phyloP scores from a whole-genome alignment of 2,113 vertebrate species.

The Collichthys lucidus region DNA sequence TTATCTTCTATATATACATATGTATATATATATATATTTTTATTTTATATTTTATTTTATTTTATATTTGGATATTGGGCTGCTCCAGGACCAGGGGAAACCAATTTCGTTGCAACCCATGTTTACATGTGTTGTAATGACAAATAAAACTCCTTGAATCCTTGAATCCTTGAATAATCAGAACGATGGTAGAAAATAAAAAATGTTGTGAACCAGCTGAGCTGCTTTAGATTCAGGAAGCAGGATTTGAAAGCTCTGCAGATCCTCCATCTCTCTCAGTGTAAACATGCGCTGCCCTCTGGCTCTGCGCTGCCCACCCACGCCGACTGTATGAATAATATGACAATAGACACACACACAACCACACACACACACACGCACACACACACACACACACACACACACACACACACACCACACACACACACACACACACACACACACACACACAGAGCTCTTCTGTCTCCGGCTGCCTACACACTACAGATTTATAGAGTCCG shows the following conservation, averaged over 20 bases:
- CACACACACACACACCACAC: too few species aligned
- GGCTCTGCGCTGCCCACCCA: conserved; percentile 54
- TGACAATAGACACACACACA: conserved; percentile 47
- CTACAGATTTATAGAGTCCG: conserved; percentile 23
- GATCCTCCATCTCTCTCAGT: conserved; percentile 38
- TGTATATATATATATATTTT: too few species aligned
- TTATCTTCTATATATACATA: too few species aligned
- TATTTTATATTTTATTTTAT: too few species aligned
- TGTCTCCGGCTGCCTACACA: conserved; percentile 48
- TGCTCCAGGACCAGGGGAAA: too few species aligned
- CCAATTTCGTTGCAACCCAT: too few species aligned
- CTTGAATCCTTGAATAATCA: too few species aligned
- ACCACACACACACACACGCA: too few species aligned
- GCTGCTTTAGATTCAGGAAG: conserved; percentile 30
- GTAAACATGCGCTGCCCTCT: conserved; percentile 58
- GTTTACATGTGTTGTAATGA: too few species aligned
- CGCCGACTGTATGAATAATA: conserved; percentile 65
- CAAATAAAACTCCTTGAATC: too few species aligned
- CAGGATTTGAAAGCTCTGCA: conserved; percentile 8
- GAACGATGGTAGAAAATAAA: not conserved
- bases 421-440: conserved; percentile 21
- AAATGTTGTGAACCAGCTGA: not conserved
- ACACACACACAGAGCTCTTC: conserved; percentile 20
- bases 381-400: too few species aligned
- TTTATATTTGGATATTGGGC: too few species aligned